phyloP scores from a whole-genome alignment of 2,113 vertebrate species.

The Piprites chloris region DNA sequence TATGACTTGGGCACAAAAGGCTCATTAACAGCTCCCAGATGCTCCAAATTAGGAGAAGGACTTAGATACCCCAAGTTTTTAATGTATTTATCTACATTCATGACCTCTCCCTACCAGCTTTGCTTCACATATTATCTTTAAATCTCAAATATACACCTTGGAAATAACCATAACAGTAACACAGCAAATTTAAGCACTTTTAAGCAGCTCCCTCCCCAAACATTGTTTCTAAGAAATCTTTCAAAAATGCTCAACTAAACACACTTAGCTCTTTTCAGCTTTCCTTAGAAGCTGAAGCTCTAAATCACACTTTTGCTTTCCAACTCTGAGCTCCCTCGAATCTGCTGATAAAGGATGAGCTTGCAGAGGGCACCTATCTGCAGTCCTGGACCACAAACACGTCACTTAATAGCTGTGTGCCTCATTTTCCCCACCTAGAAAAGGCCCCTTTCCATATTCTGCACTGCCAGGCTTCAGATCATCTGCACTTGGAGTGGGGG shows the following conservation, averaged over 20 bases:
- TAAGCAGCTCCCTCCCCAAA: neutral
- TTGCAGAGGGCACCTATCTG: neutral
- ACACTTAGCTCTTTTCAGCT: neutral
- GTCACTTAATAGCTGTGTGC: neutral
- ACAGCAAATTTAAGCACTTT: neutral
- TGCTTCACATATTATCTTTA: neutral
- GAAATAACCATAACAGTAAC: neutral
- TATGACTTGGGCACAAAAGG: neutral
- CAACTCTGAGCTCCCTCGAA: neutral
- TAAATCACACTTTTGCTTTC: neutral
- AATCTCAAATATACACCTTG: neutral
- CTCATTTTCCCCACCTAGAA: neutral
- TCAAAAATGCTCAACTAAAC: neutral
- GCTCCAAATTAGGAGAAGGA: neutral
- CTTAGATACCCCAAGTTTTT: neutral
- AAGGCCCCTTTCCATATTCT: neutral
- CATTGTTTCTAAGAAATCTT: neutral
- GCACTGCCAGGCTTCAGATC: neutral
- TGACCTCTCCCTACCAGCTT: neutral
- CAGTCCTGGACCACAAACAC: neutral
- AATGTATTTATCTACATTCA: neutral
- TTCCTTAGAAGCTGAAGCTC: neutral
- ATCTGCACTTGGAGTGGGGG: accelerated
- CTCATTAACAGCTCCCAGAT: neutral
- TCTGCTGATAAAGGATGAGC: neutral